Conservation (phyloP, 2,113 vertebrate genomes). For the Emydura subglobosa region DNA sequence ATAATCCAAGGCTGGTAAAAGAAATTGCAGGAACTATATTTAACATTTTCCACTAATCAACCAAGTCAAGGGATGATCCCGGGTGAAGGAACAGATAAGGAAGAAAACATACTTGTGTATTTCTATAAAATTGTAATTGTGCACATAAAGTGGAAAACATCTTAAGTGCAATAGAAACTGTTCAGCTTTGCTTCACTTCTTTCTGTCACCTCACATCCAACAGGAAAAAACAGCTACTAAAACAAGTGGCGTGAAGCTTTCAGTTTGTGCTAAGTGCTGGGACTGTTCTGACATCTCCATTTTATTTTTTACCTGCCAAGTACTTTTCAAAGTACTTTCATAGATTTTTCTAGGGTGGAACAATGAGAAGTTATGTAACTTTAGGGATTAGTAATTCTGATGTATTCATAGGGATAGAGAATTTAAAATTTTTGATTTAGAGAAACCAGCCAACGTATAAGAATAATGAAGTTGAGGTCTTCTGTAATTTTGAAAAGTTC, state of each 20-base stretch:
- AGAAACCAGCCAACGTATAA: not conserved
- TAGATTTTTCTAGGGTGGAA: not conserved
- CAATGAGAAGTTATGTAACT: not conserved
- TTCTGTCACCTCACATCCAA: not conserved
- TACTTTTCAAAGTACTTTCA: not conserved
- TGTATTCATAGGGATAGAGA: not conserved
- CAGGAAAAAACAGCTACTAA: not conserved
- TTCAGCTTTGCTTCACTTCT: not conserved
- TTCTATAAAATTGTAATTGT: not conserved
- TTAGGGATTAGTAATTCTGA: not conserved
- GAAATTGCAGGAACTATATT: constrained; percentile 8
- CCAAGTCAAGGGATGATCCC: constrained; percentile 17
- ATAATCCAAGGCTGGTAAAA: not conserved
- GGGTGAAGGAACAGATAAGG: constrained; percentile 16
- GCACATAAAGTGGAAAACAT: not conserved
- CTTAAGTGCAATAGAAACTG: constrained; percentile 3
- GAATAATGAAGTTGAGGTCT: not conserved
- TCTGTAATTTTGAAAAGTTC: not conserved
- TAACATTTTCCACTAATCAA: constrained; percentile 35
- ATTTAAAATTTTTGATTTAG: not conserved
- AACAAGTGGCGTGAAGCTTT: not conserved
- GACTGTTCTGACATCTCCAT: not conserved
- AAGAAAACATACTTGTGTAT: not conserved
- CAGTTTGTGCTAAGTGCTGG: not conserved
- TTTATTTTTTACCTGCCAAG: not conserved